Evolutionary conservation across 2,797 vertebrate genomes (phyloP), one percentile per base, ranked within the genome.

Genomic region (Spea hammondii): DNA sequence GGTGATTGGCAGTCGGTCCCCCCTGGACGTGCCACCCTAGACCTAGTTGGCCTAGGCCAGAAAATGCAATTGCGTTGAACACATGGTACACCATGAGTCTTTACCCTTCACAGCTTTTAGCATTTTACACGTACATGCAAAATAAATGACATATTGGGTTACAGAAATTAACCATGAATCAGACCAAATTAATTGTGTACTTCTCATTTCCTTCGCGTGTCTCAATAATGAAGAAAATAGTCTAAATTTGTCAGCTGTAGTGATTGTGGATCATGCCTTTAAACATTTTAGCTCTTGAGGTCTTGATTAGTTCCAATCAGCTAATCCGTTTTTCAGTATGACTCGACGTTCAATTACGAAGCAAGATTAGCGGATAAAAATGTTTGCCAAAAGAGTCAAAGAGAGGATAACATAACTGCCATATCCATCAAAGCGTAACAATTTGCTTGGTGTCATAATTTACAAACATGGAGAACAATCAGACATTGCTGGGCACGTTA

Each of bases 401-500:
- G 66, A 62, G 11, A 5, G 14, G 13, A 72, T 11, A 55, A 57
- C 69, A 60, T 6, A 64, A 12, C 44, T 48, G 13, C 49, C 10
- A 51, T 69, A 69, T 68, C 77, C 8, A 46, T 59, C 53, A 60
- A 50, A 68, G 59, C 50, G 72, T 46, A 5, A 9, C 45, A 64
- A 65, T 65, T 48, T 45, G n/a, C 59, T 53, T 62, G 60, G 17
- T 72, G 54, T 49, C 71, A 67, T 44, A n/a, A 47, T 73, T 47
- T 65, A 54, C 12, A 68, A 49, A 65, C 77, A 45, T 17, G 48
- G 65, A 59, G 53, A 14, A 53, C 68, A 60, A 53, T 79, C 65
- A 68, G 45, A 79, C 47, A 59, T 62, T 60, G 67, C 50, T 57
- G 77, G 55, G 59, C 65, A 57, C 70, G 62, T 68, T 49, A 62